phyloP scores from a whole-genome alignment of 2,888 invertebrate genomes.

The Phalangium opilio region DNA sequence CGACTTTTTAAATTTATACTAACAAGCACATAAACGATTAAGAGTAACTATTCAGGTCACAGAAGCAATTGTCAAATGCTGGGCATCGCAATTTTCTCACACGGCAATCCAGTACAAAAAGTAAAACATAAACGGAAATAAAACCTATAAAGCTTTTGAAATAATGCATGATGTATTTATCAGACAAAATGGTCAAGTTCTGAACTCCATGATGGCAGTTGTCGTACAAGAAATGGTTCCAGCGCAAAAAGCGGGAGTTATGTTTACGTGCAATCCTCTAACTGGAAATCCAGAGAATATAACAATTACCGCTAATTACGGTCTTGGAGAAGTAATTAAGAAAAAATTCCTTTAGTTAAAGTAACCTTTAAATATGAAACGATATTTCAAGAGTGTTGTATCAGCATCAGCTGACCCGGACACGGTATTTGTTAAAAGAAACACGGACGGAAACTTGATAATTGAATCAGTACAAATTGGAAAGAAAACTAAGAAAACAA shows the following conservation, averaged over 20 bases:
- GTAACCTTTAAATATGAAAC: not conserved
- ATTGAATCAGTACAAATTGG: conserved; percentile 9
- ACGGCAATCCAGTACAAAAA: conserved; percentile 57
- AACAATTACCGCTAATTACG: conserved; percentile 60
- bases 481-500: not conserved
- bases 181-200: not conserved
- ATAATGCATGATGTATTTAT: too few relatives aligned
- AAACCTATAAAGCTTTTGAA: too few relatives aligned
- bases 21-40: too few relatives aligned
- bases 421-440: conserved; percentile 41
- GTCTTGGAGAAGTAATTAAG: conserved; percentile 46
- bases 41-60: not conserved
- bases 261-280: conserved; percentile 64
- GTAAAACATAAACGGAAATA: too few relatives aligned
- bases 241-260: conserved; percentile 50
- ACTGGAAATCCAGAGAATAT: conserved; percentile 50
- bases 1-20: too few relatives aligned
- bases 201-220: conserved; percentile 49
- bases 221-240: conserved; percentile 61
- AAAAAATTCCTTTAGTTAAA: too few relatives aligned
- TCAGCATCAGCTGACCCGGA: conserved; percentile 63
- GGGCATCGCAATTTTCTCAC: conserved; percentile 63
- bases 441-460: conserved; percentile 22
- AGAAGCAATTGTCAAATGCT: conserved; percentile 47
- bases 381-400: conserved; percentile 41